phyloP scores from a whole-genome alignment of 2,113 vertebrate genomes.

The Ceyx margarethae region DNA sequence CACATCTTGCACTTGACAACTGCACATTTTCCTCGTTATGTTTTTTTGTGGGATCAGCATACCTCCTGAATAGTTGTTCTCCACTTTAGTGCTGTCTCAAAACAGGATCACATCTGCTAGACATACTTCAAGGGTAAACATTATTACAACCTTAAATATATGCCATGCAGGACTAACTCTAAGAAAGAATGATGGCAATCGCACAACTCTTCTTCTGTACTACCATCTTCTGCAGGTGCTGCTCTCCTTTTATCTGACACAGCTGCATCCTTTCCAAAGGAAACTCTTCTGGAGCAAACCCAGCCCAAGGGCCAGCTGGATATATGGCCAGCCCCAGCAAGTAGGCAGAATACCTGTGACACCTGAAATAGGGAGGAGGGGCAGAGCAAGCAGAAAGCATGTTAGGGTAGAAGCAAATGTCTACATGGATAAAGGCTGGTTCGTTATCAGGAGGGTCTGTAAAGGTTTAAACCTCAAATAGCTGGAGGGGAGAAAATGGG shows the following conservation, averaged over 20 bases:
- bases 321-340: fast-evolving
- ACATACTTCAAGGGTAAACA: not conserved
- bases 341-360: fast-evolving
- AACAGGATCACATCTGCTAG: not conserved
- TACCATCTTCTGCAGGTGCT: not conserved
- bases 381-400: not conserved
- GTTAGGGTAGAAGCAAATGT: not conserved
- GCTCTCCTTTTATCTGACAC: not conserved
- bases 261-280: not conserved
- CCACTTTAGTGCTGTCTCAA: not conserved
- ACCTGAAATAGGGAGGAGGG: not conserved
- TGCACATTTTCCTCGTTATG: not conserved
- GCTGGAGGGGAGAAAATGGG: not conserved
- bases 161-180: not conserved
- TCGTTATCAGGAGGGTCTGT: not conserved
- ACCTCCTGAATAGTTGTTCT: not conserved
- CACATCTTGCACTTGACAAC: not conserved
- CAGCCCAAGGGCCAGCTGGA: fast-evolving
- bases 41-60: not conserved
- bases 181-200: not conserved
- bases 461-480: not conserved
- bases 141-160: not conserved
- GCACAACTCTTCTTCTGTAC: not conserved
- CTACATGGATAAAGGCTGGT: not conserved
- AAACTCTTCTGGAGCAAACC: not conserved